phyloP scores from a whole-genome alignment of 2,888 invertebrate genomes.

The Venustoraphidia nigricollis region DNA sequence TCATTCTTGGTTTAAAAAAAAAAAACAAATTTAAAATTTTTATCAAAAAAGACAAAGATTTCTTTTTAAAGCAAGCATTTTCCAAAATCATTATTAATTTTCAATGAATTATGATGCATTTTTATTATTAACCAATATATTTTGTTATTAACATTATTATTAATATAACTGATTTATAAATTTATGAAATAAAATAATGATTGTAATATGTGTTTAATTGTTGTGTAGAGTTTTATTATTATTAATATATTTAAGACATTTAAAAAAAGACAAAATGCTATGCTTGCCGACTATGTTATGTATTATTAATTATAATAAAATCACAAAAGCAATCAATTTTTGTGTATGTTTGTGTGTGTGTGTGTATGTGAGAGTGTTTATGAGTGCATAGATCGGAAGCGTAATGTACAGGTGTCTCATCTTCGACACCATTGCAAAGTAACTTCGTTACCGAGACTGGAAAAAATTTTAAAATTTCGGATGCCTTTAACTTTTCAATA shows the following conservation, averaged over 20 bases:
- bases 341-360: conserved; percentile 16
- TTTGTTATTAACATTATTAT: not conserved
- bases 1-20: not conserved
- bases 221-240: not conserved
- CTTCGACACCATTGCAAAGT: not conserved
- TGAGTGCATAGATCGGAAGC: not conserved
- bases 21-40: not conserved
- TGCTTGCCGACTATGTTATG: conserved; percentile 19
- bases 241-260: not conserved
- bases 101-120: too few species aligned
- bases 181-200: conserved; percentile 1
- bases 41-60: not conserved
- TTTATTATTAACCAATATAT: not conserved
- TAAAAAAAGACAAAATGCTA: conserved; percentile 5
- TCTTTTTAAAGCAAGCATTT: not conserved
- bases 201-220: not conserved
- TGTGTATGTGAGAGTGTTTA: not conserved
- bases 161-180: not conserved
- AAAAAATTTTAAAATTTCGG: too few species aligned
- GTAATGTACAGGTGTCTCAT: conserved; percentile 8
- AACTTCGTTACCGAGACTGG: too few species aligned
- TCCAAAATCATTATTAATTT: not conserved
- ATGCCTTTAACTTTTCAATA: too few species aligned
- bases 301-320: conserved; percentile 23
- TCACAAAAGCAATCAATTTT: not conserved